Percentiles rank a stretch among this genome's conserved stretches.
phyloP scores from a whole-genome alignment of 2,113 vertebrate genomes.

The Chionomys nivalis region DNA sequence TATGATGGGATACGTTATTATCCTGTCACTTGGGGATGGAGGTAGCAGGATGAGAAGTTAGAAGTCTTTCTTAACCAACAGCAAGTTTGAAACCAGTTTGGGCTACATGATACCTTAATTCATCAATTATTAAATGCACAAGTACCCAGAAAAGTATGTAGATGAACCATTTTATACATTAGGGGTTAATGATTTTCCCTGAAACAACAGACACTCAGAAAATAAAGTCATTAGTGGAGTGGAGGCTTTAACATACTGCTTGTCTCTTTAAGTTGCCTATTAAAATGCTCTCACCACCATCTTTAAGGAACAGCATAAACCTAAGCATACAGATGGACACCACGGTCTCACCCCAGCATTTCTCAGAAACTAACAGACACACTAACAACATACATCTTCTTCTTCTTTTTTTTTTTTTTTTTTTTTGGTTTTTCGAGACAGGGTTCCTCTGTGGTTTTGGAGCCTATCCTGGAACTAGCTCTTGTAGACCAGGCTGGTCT shows the following conservation, averaged over 20 bases:
- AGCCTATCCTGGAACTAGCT: too few relatives aligned
- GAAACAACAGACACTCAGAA: constrained; percentile 12
- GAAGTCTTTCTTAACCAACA: background rate
- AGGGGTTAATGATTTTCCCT: background rate
- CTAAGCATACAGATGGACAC: background rate
- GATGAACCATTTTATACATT: background rate
- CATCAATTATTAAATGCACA: background rate
- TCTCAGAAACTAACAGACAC: too few relatives aligned
- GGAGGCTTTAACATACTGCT: constrained; percentile 47
- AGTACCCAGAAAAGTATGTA: background rate
- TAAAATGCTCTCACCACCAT: background rate
- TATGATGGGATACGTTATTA: background rate
- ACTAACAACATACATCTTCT: background rate
- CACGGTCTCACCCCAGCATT: background rate
- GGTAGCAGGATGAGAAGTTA: background rate
- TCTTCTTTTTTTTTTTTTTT: too few relatives aligned
- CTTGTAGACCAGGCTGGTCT: too few relatives aligned
- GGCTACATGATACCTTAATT: background rate
- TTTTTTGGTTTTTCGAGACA: too few relatives aligned
- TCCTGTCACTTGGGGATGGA: background rate
- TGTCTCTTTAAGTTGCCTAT: constrained; percentile 48
- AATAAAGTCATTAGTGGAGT: background rate
- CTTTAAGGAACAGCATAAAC: background rate
- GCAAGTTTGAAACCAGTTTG: background rate
- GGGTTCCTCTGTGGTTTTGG: too few relatives aligned